Conservation (phyloP, 2,797 vertebrate species). For the Cynopterus sphinx region DNA sequence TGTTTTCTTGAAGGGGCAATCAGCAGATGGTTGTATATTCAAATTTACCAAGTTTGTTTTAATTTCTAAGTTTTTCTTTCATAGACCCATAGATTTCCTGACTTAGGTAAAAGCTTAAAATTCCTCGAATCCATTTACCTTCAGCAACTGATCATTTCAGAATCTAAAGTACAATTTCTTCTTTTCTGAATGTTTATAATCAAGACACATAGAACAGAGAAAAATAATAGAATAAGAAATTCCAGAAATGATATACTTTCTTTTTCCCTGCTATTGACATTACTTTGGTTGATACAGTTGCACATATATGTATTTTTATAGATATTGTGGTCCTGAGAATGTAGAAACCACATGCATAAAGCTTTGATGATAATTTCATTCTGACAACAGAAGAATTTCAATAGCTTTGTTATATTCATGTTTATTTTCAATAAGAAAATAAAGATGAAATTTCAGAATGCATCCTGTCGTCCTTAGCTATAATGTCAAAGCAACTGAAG, state of each 20-base stretch:
- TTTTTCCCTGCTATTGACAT: background rate
- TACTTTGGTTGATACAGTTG: background rate
- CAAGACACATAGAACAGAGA: background rate
- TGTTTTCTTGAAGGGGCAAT: background rate
- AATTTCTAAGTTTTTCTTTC: conserved; percentile 22
- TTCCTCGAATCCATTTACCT: background rate
- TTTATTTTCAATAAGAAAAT: conserved; percentile 29
- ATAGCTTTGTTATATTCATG: background rate
- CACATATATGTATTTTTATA: background rate
- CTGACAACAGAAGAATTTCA: conserved; percentile 33
- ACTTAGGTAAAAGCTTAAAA: background rate
- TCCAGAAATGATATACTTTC: background rate
- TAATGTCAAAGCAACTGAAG: conserved; percentile 32
- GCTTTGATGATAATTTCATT: background rate
- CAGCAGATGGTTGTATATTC: background rate
- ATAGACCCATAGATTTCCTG: background rate
- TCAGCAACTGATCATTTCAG: background rate
- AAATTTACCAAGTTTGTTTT: background rate
- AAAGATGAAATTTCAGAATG: conserved; percentile 45
- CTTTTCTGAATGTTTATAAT: background rate
- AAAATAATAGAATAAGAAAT: conserved; percentile 17
- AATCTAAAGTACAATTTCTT: background rate
- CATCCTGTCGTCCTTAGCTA: background rate
- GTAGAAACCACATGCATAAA: background rate
- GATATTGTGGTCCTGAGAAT: background rate